Evolutionary conservation across 2,797 vertebrate genomes (phyloP).

Genomic region (Anguilla anguilla): DNA sequence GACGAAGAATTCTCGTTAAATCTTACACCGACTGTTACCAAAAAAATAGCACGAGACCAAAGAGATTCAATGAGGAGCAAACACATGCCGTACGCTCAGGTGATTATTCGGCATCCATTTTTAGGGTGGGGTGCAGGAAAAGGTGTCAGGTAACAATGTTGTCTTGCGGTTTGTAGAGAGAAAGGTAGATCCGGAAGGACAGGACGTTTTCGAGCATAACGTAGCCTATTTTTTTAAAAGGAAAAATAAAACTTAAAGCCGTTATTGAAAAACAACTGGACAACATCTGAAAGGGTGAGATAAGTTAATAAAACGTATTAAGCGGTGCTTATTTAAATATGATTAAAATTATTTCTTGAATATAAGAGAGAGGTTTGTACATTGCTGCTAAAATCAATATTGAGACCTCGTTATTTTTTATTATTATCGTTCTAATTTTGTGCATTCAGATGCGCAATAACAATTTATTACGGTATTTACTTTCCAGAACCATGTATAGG

Average conservation of each 20-base stretch:
- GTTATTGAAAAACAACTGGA: background rate
- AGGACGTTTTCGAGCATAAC: background rate
- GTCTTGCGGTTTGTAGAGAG: background rate
- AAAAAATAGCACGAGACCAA: background rate
- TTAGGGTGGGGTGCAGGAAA: conserved; percentile 41
- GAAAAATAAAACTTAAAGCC: background rate
- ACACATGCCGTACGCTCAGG: background rate
- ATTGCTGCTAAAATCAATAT: background rate
- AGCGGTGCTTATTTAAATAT: background rate
- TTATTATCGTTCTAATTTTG: background rate
- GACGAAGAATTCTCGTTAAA: background rate
- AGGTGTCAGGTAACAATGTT: conserved; percentile 52
- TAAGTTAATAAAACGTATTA: background rate
- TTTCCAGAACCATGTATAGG: background rate
- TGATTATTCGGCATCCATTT: background rate
- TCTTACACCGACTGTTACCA: background rate
- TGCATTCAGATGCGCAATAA: background rate
- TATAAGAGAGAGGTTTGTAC: background rate
- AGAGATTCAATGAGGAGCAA: background rate
- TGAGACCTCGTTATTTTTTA: background rate
- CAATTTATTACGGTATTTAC: background rate
- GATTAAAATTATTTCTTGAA: background rate
- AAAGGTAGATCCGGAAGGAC: conserved; percentile 31
- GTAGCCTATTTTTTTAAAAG: background rate
- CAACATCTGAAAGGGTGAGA: conserved; percentile 1